These are phyloP conservation scores for Amazona guildingii DNA, from an alignment of 2,113 vertebrate species.

Conservation along the genomic window DNA sequence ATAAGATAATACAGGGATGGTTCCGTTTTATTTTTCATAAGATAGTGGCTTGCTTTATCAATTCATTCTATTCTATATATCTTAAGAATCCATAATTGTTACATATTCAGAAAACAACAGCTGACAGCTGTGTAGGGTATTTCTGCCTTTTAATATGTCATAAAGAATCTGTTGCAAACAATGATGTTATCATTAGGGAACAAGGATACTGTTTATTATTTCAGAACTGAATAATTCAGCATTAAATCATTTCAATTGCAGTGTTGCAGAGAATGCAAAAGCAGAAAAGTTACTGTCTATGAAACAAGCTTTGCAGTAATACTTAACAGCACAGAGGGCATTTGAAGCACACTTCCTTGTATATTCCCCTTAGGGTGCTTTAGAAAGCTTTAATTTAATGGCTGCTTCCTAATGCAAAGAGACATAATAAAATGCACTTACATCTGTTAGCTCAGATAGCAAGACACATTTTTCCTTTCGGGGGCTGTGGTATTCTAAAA, in stretches of 20 bases:
- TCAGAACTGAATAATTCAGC: not conserved
- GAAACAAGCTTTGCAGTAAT: not conserved
- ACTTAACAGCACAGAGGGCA: not conserved
- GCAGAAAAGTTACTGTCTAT: not conserved
- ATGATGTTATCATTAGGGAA: slow-evolving; percentile 48
- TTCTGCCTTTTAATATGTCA: slow-evolving; percentile 16
- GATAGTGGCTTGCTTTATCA: not conserved
- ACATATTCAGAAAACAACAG: slow-evolving; percentile 31
- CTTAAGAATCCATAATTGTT: slow-evolving; percentile 55
- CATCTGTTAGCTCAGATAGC: slow-evolving; percentile 20
- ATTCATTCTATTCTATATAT: slow-evolving; percentile 11
- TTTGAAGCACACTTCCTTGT: not conserved
- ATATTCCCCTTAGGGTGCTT: slow-evolving; percentile 40
- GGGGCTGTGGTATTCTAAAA: not conserved
- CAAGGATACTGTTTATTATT: slow-evolving; percentile 13
- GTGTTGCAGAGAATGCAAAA: slow-evolving; percentile 1
- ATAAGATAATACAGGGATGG: slow-evolving; percentile 44
- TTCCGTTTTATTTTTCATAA: slow-evolving; percentile 31
- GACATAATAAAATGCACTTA: slow-evolving; percentile 47
- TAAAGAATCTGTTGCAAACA: slow-evolving; percentile 39
- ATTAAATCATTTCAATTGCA: slow-evolving; percentile 37
- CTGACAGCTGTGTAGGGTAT: slow-evolving; percentile 3
- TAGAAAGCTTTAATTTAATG: slow-evolving; percentile 55
- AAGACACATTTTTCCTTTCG: not conserved
- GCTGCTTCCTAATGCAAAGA: slow-evolving; percentile 56